A percentile compares a stretch with the other conserved stretches of the same genome.
Evolutionary conservation across 2,797 vertebrate genomes (phyloP).

Genomic region (Gallirallus australis): DNA sequence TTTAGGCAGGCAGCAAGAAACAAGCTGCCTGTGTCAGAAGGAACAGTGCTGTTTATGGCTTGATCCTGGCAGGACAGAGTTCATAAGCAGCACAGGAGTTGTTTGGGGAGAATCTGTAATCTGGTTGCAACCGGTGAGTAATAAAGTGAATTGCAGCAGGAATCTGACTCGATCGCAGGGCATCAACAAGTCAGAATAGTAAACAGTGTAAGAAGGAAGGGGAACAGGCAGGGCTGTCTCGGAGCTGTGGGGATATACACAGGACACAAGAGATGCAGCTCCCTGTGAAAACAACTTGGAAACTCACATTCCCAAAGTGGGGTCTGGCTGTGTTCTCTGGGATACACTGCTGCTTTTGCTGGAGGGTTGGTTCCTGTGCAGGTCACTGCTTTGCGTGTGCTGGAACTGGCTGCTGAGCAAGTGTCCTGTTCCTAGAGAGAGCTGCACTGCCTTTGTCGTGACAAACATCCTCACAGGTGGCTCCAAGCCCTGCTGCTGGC

Average conservation of each 20-base stretch:
- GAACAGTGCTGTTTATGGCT: background rate
- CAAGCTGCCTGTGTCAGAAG: background rate
- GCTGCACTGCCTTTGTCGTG: background rate
- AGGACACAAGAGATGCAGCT: background rate
- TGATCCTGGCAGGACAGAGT: background rate
- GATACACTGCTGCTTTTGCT: background rate
- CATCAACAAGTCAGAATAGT: background rate
- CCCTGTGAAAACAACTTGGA: background rate
- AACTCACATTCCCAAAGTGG: fast-evolving
- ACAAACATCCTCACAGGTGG: fast-evolving
- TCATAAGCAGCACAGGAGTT: background rate
- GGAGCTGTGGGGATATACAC: background rate
- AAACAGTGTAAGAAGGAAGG: background rate
- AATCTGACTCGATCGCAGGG: background rate
- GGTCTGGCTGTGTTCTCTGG: background rate
- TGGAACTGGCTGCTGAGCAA: background rate
- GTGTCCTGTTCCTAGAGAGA: background rate
- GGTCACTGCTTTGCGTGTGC: fast-evolving
- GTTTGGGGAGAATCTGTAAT: background rate
- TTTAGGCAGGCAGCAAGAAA: background rate
- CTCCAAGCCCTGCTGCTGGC: background rate
- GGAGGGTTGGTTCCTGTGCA: fast-evolving
- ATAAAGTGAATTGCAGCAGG: background rate
- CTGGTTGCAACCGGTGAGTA: background rate
- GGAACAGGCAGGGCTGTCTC: background rate